phyloP scores from a whole-genome alignment of 1,140 invertebrate genomes.

The Pissodes strobi region DNA sequence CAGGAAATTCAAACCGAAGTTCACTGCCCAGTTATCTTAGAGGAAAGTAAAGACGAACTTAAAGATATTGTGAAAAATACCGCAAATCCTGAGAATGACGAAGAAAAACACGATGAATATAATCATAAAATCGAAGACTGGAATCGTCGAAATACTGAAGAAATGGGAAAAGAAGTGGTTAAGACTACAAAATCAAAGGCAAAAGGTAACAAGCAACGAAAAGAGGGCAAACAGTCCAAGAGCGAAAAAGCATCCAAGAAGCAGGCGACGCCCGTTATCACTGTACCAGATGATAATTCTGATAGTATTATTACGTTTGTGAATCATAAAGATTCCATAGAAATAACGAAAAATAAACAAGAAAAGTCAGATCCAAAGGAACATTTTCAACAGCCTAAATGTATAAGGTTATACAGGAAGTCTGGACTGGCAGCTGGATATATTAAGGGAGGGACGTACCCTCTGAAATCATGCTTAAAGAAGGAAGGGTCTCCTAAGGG shows the following conservation, averaged over 20 bases:
- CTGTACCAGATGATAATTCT: not conserved
- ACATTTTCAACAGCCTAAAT: slow-evolving; percentile 45
- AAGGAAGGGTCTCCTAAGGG: slow-evolving; percentile 35
- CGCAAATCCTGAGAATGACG: too few species aligned
- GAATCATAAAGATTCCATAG: slow-evolving; percentile 20
- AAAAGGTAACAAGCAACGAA: not conserved
- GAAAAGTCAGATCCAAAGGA: slow-evolving; percentile 40
- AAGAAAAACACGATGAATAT: not conserved
- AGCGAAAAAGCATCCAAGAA: too few species aligned
- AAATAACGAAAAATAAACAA: slow-evolving; percentile 26
- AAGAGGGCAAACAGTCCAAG: not conserved
- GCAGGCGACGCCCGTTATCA: not conserved
- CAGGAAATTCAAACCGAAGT: slow-evolving; percentile 41
- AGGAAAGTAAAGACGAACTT: slow-evolving; percentile 8
- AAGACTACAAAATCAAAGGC: not conserved
- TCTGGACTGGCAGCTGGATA: slow-evolving; percentile 18
- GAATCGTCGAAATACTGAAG: too few species aligned
- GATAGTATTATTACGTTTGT: not conserved
- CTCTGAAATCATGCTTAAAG: slow-evolving; percentile 44
- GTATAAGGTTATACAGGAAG: slow-evolving; percentile 44
- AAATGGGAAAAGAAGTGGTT: too few species aligned
- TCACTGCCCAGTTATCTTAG: slow-evolving; percentile 18
- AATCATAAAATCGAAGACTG: not conserved
- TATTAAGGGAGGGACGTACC: slow-evolving; percentile 47
- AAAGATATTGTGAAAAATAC: too few species aligned